Evolutionary conservation across 64 coral and sea anemone species (phyloP), one percentile per base, ranked within the genome.

Genomic region (Montipora cactus): DNA sequence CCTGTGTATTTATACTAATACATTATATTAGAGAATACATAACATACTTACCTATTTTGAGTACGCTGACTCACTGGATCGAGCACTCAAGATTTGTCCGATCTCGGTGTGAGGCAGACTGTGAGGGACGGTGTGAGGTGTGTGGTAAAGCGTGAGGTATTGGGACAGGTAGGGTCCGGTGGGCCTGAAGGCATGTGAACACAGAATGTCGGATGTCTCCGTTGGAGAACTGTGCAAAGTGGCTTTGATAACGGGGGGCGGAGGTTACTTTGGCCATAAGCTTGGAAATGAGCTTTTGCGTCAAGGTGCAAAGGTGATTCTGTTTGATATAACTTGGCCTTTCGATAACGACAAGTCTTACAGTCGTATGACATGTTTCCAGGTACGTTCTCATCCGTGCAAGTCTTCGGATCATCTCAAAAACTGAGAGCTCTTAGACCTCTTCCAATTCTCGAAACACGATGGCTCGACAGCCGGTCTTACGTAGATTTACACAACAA

Each of bases 211-310:
- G 91, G 81, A 58, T 28, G 84, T 28, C 25, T 28, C 25, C 75
- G 4, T 16, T 48, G 10, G 51, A 3, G 23, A 11, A 25, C 52
- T 78, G 46, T 81, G 92, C 0, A 23, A 74, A 37, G 88, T 51
- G 78, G 67, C 87, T 6, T 57, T 97, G 13, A 55, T 97, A 47
- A 94, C 95, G 20, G 95, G 95, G 19, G 95, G 95, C 44, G 92
- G 81, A n/a, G 95, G 95, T 1, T 97, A 97, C 46, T 92, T 97
- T 92, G 95, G 95, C 18, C 55, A 51, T 44, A 86, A 82, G 55
- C 84, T 97, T 51, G 93, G 92, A 23, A 80, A 77, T 53, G 89
- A 70, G 67, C 80, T 97, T 46, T 64, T 86, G 68, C 70, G 69
- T 37, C 76, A 69, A 83, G 95, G 95, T 3, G 95, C 84, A 52